These are phyloP conservation scores for Cygnus olor DNA, from an alignment of 2,797 vertebrate species.

Conservation along the genomic window DNA sequence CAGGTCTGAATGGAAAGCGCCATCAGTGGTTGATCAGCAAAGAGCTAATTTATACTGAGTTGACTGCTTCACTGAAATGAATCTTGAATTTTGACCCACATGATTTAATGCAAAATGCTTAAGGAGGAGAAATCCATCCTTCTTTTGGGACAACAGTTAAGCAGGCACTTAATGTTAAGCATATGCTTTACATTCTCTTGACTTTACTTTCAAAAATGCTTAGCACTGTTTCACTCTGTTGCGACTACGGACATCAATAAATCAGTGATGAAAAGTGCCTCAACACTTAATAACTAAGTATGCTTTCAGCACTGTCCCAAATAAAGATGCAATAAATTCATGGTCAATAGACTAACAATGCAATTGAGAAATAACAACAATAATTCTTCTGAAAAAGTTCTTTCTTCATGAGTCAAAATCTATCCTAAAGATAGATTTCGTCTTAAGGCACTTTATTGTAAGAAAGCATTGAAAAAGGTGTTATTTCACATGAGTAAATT, in stretches of 20 bases:
- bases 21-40: background rate
- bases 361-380: background rate
- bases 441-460: background rate
- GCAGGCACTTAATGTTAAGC: background rate
- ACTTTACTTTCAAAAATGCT: background rate
- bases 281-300: background rate
- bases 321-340: constrained; percentile 1
- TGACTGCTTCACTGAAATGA: background rate
- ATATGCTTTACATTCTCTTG: background rate
- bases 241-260: background rate
- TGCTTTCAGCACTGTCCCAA: background rate
- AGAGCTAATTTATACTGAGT: background rate
- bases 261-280: constrained; percentile 11
- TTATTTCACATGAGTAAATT: background rate
- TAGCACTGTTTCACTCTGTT: background rate
- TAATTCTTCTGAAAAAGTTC: background rate
- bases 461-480: background rate
- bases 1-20: background rate
- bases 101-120: background rate
- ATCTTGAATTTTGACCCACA: background rate
- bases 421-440: background rate
- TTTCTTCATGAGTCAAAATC: background rate
- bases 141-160: background rate
- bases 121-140: background rate
- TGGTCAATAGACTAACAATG: background rate